Conservation (phyloP, 2,113 vertebrate genomes). For the Chamaetylas fuelleborni region DNA sequence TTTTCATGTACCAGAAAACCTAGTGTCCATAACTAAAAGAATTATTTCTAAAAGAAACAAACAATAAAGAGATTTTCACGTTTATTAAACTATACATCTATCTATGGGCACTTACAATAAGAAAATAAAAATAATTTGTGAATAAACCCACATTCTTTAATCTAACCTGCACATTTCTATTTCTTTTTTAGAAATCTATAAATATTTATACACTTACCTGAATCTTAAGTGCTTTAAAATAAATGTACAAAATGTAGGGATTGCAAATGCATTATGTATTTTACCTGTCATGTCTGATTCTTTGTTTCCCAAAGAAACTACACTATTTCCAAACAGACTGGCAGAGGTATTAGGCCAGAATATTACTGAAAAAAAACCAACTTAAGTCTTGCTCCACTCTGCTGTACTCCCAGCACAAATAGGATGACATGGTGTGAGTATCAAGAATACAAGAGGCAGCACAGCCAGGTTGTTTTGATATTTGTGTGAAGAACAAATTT, state of each 20-base stretch:
- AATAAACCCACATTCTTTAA: conserved; percentile 39
- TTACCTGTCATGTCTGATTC: conserved; percentile 75
- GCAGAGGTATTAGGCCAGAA: conserved; percentile 64
- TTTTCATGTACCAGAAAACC: conserved; percentile 13
- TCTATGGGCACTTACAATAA: conserved; percentile 2
- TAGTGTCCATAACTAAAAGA: conserved; percentile 31
- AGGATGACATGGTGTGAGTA: conserved; percentile 78
- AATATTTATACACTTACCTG: conserved; percentile 58
- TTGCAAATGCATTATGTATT: conserved; percentile 77
- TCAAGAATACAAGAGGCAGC: conserved; percentile 66
- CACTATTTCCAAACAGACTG: conserved; percentile 61
- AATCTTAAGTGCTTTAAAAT: conserved; percentile 51
- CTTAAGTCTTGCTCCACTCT: conserved; percentile 56
- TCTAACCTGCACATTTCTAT: conserved; percentile 34
- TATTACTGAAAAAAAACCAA: conserved; percentile 66
- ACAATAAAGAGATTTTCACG: conserved; percentile 35
- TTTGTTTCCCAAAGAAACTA: conserved; percentile 78
- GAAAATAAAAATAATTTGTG: conserved; percentile 34
- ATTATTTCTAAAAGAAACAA: conserved; percentile 52
- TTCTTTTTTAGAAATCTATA: conserved; percentile 59
- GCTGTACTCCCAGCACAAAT: conserved; percentile 68
- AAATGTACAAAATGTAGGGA: conserved; percentile 41
- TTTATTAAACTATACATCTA: conserved; percentile 23
- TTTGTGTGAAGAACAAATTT: conserved; percentile 79
- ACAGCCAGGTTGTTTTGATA: conserved; percentile 75